Conservation (phyloP, 2,888 invertebrate species). For the Athalia rosae region DNA sequence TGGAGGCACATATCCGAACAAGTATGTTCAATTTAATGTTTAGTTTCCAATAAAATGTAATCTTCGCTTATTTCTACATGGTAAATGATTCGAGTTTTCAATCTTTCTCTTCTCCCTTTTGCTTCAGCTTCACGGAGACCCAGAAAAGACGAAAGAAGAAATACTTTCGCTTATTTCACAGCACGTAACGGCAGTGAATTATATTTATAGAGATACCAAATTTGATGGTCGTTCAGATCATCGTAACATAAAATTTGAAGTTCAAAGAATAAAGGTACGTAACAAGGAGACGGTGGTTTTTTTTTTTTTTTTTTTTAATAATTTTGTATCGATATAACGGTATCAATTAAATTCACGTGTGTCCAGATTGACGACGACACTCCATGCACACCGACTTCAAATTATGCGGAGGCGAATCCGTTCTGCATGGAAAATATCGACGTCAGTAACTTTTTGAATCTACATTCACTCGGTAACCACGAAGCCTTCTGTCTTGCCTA, state of each 20-base stretch:
- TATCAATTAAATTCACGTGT: slow-evolving; percentile 2
- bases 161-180: slow-evolving; percentile 97
- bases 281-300: no score
- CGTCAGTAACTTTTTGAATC: slow-evolving; percentile 98
- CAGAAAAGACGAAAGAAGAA: slow-evolving; percentile 95
- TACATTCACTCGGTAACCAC: slow-evolving; percentile 97
- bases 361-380: slow-evolving; percentile 93
- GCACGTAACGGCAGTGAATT: slow-evolving; percentile 98
- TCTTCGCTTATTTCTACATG: not conserved
- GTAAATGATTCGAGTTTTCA: slow-evolving; percentile 13
- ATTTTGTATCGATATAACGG: no score
- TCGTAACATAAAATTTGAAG: slow-evolving; percentile 97
- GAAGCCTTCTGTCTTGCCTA: slow-evolving; percentile 99
- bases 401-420: slow-evolving; percentile 83
- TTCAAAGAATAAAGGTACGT: slow-evolving; percentile 86
- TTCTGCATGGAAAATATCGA: slow-evolving; percentile 98
- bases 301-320: no score
- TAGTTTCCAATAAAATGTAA: not conserved
- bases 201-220: slow-evolving; percentile 95
- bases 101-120: slow-evolving; percentile 44
- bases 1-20: slow-evolving; percentile 95
- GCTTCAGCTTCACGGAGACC: slow-evolving; percentile 82
- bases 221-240: slow-evolving; percentile 94
- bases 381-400: slow-evolving; percentile 79
- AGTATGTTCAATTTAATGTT: slow-evolving; percentile 76